phyloP scores from a whole-genome alignment of 2,797 vertebrate genomes.

The Urophycis tenuis region DNA sequence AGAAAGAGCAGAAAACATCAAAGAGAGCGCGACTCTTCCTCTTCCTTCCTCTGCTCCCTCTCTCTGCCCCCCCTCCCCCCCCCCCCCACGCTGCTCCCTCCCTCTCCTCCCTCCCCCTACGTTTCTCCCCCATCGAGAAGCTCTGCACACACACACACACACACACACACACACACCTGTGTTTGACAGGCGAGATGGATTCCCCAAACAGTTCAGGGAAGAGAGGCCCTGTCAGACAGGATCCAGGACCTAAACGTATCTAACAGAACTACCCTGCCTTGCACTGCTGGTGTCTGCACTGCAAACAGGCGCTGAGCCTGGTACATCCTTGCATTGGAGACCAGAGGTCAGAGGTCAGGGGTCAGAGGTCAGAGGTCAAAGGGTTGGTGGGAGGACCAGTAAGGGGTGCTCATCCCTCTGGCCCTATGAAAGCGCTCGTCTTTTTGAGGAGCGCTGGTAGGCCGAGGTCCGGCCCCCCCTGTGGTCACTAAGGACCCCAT shows the following conservation, averaged over 20 bases:
- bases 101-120: neutral
- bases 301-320: no score
- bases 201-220: neutral
- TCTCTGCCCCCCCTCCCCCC: neutral
- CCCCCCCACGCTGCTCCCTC: no score
- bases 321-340: neutral
- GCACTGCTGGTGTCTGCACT: no score
- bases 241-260: no score
- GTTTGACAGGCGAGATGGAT: neutral
- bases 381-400: neutral
- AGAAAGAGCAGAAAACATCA: neutral
- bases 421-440: neutral
- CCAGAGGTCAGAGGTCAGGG: neutral
- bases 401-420: neutral
- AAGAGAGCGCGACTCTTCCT: neutral
- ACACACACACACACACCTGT: neutral
- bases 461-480: no score
- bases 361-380: neutral
- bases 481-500: neutral
- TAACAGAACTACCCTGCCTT: neutral
- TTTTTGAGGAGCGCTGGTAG: neutral
- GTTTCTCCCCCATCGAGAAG: neutral
- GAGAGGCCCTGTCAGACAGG: neutral
- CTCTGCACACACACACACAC: neutral
- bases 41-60: no score